Evolutionary conservation across 2,797 vertebrate genomes (phyloP).

Genomic region (Champsocephalus esox): DNA sequence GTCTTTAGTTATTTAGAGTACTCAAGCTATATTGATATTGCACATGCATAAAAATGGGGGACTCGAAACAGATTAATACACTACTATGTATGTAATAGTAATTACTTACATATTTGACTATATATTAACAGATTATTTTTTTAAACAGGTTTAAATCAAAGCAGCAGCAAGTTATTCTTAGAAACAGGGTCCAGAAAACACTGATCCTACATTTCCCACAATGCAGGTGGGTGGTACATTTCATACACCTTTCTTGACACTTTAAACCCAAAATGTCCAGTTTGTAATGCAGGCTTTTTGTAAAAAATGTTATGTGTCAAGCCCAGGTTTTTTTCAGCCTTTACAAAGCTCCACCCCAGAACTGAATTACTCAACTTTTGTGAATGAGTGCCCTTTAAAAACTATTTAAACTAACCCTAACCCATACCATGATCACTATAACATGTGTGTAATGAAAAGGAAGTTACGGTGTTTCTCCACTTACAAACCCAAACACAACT

Average conservation of each 20-base stretch:
- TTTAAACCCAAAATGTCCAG: neutral
- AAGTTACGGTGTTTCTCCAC: neutral
- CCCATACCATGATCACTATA: conserved; percentile 3
- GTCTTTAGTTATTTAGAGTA: conserved; percentile 7
- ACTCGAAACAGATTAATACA: neutral
- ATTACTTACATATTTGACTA: no score
- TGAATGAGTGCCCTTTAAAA: conserved; percentile 10
- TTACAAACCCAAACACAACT: neutral
- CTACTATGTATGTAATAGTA: no score
- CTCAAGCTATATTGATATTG: neutral
- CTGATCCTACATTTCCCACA: neutral
- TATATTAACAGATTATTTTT: no score
- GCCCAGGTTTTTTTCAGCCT: neutral
- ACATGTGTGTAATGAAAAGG: conserved; percentile 5
- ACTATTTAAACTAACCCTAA: neutral
- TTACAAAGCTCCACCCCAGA: neutral
- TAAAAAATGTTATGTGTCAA: neutral
- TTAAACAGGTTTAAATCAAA: neutral
- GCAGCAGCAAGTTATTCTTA: neutral
- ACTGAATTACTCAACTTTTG: neutral
- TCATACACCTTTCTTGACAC: neutral
- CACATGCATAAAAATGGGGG: neutral
- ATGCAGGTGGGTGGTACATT: neutral
- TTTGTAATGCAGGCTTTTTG: neutral
- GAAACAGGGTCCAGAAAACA: neutral